A percentile compares a stretch with the other conserved stretches of the same genome.
These are phyloP conservation scores for Stichodactyla helianthus DNA, from an alignment of 64 coral and sea anemone species.

Conservation along the genomic window DNA sequence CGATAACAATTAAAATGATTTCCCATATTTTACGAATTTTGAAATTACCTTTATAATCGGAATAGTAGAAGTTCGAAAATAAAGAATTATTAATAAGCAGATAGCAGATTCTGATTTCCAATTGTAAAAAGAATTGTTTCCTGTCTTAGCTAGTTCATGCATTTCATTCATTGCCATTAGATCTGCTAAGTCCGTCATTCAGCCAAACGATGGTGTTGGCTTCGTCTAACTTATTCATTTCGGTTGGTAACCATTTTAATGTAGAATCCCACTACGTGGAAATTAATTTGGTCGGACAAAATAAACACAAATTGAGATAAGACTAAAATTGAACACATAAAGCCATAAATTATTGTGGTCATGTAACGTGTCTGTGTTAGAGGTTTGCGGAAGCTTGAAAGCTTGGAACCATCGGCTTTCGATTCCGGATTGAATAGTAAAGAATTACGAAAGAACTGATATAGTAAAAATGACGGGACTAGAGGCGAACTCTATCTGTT, in stretches of 20 bases:
- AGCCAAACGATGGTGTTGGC: background rate
- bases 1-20: background rate
- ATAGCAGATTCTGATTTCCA: background rate
- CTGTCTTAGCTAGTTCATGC: background rate
- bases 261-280: background rate
- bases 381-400: background rate
- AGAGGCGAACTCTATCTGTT: background rate
- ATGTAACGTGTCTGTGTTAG: background rate
- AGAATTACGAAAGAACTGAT: background rate
- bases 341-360: background rate
- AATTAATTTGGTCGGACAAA: slow-evolving; percentile 7
- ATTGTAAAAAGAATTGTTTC: background rate
- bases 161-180: background rate
- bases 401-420: background rate
- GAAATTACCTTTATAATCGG: background rate
- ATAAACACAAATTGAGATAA: background rate
- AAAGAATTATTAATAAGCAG: too few species aligned
- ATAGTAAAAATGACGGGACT: background rate
- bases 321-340: background rate
- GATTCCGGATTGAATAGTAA: background rate
- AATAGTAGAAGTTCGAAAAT: too few species aligned
- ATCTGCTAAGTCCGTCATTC: background rate
- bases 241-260: background rate
- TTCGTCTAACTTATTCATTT: background rate
- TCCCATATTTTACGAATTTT: background rate